Evolutionary conservation across 2,888 invertebrate species (phyloP).

Genomic region (Melanotus villosus): DNA sequence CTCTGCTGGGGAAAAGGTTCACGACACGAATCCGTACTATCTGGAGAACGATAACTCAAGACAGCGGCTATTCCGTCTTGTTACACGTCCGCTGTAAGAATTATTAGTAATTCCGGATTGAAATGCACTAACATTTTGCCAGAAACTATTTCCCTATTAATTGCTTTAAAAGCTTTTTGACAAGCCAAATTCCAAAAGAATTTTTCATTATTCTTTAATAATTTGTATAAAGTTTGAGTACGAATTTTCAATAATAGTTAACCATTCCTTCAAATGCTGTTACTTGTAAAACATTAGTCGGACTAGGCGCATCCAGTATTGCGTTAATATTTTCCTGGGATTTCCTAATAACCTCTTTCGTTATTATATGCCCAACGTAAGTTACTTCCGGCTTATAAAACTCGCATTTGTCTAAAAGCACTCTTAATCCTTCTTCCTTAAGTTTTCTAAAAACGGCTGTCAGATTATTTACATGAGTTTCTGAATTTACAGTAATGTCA

Average conservation of each 20-base stretch:
- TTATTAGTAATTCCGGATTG: conserved; percentile 43
- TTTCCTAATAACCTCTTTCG: conserved; percentile 43
- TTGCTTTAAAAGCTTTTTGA: neutral
- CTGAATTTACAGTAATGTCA: too few relatives aligned
- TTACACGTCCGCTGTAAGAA: conserved; percentile 34
- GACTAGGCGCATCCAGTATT: conserved; percentile 9
- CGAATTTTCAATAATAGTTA: neutral
- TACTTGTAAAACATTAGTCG: neutral
- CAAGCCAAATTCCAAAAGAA: neutral
- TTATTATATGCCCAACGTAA: too few relatives aligned
- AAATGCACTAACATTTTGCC: conserved; percentile 46
- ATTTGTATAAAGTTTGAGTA: neutral
- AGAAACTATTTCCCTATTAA: conserved; percentile 5
- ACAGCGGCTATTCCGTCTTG: conserved; percentile 39
- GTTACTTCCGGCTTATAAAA: too few relatives aligned
- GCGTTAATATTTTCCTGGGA: conserved; percentile 31
- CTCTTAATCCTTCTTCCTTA: too few relatives aligned
- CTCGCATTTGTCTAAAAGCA: too few relatives aligned
- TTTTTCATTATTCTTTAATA: neutral
- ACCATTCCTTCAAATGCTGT: too few relatives aligned
- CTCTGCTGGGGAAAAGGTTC: conserved; percentile 36
- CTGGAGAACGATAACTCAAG: conserved; percentile 19
- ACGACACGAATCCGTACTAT: conserved; percentile 30
- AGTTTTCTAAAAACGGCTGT: too few relatives aligned
- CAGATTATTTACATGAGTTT: too few relatives aligned